Evolutionary conservation across 2,797 vertebrate species (phyloP).

Genomic region (Chloroceryle amazona): DNA sequence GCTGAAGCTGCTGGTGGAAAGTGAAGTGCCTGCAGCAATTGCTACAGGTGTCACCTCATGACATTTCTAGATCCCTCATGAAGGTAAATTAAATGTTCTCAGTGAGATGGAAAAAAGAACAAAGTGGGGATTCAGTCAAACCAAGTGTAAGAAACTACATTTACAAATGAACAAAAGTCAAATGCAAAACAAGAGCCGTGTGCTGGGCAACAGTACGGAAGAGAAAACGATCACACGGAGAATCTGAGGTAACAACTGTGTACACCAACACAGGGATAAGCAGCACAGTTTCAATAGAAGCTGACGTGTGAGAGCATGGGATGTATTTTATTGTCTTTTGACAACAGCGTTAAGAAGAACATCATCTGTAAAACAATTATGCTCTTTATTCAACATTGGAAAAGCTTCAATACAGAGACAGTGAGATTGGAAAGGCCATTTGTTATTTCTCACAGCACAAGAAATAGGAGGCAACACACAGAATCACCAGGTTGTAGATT

Average conservation of each 20-base stretch:
- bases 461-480: background rate
- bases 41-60: background rate
- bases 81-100: background rate
- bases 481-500: background rate
- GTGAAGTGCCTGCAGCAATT: background rate
- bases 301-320: rapidly evolving
- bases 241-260: background rate
- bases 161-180: background rate
- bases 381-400: background rate
- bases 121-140: background rate
- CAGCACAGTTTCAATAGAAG: background rate
- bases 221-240: background rate
- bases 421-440: background rate
- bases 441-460: background rate
- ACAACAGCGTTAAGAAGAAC: background rate
- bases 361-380: background rate
- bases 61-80: background rate
- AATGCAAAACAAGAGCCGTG: background rate
- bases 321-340: background rate
- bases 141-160: background rate
- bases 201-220: background rate
- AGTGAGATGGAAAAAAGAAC: background rate
- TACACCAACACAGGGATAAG: background rate
- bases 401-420: background rate
- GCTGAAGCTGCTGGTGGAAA: background rate